Percentiles rank a stretch among this genome's conserved stretches.
Conservation (phyloP, 2,113 vertebrate genomes). For the Megaceryle maxima region DNA sequence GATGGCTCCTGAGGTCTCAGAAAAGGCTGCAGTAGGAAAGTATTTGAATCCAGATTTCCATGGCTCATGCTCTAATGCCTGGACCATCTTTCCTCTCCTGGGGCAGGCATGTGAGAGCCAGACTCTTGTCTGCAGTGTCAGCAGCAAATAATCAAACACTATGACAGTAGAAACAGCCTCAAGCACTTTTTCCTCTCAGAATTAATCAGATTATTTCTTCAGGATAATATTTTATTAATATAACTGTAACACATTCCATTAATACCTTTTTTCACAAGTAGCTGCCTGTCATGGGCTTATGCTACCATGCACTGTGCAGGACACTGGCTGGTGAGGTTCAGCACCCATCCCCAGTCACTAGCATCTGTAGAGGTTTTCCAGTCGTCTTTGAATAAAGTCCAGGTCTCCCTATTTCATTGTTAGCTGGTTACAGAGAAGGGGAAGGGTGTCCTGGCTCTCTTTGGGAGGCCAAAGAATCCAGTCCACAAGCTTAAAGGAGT, state of each 20-base stretch:
- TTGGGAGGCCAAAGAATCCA: neutral
- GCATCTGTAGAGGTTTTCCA: neutral
- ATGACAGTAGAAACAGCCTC: neutral
- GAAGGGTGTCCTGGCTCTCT: neutral
- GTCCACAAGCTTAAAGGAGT: neutral
- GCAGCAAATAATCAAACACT: neutral
- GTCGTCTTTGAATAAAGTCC: neutral
- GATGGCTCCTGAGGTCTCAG: neutral
- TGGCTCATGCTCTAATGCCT: neutral
- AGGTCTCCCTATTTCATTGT: neutral
- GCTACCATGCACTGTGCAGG: accelerated
- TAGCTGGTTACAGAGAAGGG: neutral
- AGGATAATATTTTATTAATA: constrained; percentile 1
- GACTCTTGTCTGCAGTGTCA: neutral
- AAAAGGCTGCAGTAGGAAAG: neutral
- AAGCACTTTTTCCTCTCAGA: neutral
- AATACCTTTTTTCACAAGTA: neutral
- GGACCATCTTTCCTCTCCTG: neutral
- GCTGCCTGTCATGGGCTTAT: neutral
- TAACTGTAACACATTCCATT: neutral
- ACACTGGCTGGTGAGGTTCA: neutral
- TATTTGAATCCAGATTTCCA: neutral
- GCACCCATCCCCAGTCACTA: neutral
- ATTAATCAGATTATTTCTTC: constrained; percentile 20
- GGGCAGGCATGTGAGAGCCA: neutral